A percentile compares a stretch with the other conserved stretches of the same genome.
These are phyloP conservation scores for Drosophila nasuta DNA, from an alignment of 1,140 invertebrate genomes.

Conservation along the genomic window DNA sequence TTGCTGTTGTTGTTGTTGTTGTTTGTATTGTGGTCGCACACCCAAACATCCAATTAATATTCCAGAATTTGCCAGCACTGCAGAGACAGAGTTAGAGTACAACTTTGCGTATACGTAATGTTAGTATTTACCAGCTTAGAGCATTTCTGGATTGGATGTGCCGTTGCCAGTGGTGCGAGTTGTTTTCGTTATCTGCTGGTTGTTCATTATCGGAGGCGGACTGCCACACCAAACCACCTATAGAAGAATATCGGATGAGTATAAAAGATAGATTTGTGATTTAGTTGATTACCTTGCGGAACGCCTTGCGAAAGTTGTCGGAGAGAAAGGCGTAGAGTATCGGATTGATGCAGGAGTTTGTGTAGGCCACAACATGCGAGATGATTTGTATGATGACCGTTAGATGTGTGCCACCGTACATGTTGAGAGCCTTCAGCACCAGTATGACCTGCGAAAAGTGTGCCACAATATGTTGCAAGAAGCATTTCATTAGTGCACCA, in stretches of 20 bases:
- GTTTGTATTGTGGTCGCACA: slow-evolving; percentile 22
- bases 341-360: slow-evolving; percentile 97
- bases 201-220: slow-evolving; percentile 71
- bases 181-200: slow-evolving; percentile 79
- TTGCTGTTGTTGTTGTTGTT: background rate
- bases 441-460: slow-evolving; percentile 90
- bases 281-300: slow-evolving; percentile 86
- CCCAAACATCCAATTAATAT: slow-evolving; percentile 21
- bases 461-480: slow-evolving; percentile 26
- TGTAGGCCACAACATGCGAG: slow-evolving; percentile 96
- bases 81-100: slow-evolving; percentile 4
- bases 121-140: slow-evolving; percentile 60
- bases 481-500: slow-evolving; percentile 25
- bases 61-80: slow-evolving; percentile 16
- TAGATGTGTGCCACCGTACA: slow-evolving; percentile 88
- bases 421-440: slow-evolving; percentile 90
- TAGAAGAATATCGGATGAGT: background rate
- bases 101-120: background rate
- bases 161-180: slow-evolving; percentile 82
- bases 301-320: slow-evolving; percentile 94
- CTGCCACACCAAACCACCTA: slow-evolving; percentile 83
- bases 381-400: slow-evolving; percentile 92
- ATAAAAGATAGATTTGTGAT: background rate
- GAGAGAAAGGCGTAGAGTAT: slow-evolving; percentile 97
- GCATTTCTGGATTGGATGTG: slow-evolving; percentile 83